Evolutionary conservation across 2,113 vertebrate species (phyloP).

Genomic region (Amphiprion percula): DNA sequence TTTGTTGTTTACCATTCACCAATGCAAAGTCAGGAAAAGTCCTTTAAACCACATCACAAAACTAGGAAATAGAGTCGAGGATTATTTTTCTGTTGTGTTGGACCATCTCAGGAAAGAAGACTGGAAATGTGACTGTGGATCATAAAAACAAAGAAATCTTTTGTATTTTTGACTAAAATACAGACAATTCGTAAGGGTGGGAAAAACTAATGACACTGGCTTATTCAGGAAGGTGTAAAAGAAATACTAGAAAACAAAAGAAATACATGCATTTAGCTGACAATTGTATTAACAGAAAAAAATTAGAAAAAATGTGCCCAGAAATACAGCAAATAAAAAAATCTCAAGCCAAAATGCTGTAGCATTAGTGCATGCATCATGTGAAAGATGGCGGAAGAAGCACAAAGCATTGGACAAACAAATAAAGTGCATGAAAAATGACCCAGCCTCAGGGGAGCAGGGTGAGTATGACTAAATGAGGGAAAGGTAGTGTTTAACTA

Average conservation of each 20-base stretch:
- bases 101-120: neutral
- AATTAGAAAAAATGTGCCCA: too few species aligned
- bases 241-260: neutral
- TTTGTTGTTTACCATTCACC: neutral
- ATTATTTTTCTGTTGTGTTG: neutral
- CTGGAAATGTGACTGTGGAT: neutral
- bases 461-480: conserved; percentile 5
- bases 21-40: neutral
- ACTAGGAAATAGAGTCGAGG: neutral
- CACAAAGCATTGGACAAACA: conserved; percentile 7
- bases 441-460: neutral
- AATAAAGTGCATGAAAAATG: neutral
- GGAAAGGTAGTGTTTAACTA: neutral
- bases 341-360: neutral
- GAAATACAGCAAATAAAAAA: neutral
- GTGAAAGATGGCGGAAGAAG: neutral
- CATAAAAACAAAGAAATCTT: neutral
- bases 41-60: neutral
- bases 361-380: conserved; percentile 22
- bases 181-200: neutral
- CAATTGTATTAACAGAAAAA: neutral
- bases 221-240: conserved; percentile 2
- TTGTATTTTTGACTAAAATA: neutral
- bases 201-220: neutral
- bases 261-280: conserved; percentile 5